Conservation (phyloP, 23 tunicate species). For the Clavelina lepadiformis region DNA sequence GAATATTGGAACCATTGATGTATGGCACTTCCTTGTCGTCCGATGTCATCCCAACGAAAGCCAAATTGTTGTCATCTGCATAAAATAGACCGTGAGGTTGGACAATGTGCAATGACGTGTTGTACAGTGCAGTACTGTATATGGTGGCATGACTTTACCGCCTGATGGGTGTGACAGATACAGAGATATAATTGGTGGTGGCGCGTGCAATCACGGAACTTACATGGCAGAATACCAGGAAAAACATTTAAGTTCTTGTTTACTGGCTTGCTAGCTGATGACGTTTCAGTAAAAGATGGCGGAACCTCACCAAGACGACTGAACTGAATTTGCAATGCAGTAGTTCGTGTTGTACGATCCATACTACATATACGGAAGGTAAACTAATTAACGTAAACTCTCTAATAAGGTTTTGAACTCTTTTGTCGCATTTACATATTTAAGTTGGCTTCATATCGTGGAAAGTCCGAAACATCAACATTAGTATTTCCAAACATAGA, state of each 20-base stretch:
- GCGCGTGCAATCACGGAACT: background rate
- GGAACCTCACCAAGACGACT: background rate
- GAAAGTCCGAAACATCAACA: slow-evolving; percentile 37
- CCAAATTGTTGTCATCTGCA: slow-evolving; percentile 14
- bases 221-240: slow-evolving; percentile 12
- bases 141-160: no score
- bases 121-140: no score
- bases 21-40: slow-evolving; percentile 7
- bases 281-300: background rate
- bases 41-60: slow-evolving; percentile 11
- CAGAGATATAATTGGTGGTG: no score
- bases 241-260: background rate
- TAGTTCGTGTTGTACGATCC: no score
- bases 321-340: slow-evolving; percentile 9
- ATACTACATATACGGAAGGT: no score
- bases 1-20: slow-evolving; percentile 20
- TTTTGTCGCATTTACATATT: no score
- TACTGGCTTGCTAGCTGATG: slow-evolving; percentile 10
- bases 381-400: no score
- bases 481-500: slow-evolving; percentile 28
- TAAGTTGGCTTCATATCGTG: slow-evolving; percentile 4
- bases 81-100: no score
- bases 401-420: no score
- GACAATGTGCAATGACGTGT: no score
- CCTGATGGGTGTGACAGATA: no score